Evolutionary conservation across 1,140 invertebrate genomes (phyloP).

Genomic region (Orchestia grillus): DNA sequence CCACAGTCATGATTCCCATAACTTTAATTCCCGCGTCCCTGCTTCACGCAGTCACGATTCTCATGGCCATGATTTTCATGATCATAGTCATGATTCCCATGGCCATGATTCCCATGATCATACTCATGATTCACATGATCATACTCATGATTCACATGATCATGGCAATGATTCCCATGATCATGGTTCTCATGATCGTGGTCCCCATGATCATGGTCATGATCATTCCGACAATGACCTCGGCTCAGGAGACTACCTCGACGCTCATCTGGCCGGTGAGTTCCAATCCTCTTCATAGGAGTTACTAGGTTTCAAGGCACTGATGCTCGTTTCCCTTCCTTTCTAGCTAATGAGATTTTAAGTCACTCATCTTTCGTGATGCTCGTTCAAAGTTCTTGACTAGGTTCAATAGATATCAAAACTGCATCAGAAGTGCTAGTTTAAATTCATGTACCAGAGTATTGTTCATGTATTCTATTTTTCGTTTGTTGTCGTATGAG

Average conservation of each 20-base stretch:
- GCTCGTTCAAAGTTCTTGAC: too few relatives aligned
- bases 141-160: background rate
- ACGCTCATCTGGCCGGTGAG: background rate
- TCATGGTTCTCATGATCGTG: background rate
- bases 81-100: background rate
- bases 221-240: background rate
- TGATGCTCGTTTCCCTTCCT: too few relatives aligned
- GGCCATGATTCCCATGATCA: background rate
- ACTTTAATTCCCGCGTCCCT: background rate
- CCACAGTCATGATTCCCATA: background rate
- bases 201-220: background rate
- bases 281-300: background rate
- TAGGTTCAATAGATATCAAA: too few relatives aligned
- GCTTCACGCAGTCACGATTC: background rate
- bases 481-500: too few relatives aligned
- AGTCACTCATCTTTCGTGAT: too few relatives aligned
- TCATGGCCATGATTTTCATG: background rate
- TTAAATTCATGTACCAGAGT: too few relatives aligned
- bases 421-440: too few relatives aligned
- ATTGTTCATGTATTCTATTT: too few relatives aligned
- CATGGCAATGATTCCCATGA: background rate
- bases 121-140: background rate
- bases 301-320: background rate
- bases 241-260: background rate
- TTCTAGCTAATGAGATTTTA: too few relatives aligned